These are phyloP conservation scores for Buphagus erythrorhynchus DNA, from an alignment of 2,797 vertebrate genomes.

Conservation along the genomic window DNA sequence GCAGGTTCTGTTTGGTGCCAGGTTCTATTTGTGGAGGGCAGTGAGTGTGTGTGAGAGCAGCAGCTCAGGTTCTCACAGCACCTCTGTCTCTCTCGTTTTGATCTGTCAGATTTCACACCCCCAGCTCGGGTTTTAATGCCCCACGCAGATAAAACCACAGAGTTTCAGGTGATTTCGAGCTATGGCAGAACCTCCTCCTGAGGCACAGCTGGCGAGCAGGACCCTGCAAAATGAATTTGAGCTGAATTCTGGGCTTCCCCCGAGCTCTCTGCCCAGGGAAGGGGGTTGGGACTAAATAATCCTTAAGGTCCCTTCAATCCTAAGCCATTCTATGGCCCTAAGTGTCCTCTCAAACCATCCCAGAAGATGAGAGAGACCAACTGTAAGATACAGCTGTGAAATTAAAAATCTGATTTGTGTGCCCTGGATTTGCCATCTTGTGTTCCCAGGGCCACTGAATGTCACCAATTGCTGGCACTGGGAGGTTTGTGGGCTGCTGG, in stretches of 20 bases:
- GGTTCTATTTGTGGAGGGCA: neutral
- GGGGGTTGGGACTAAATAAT: neutral
- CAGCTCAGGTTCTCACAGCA: neutral
- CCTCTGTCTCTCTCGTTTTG: neutral
- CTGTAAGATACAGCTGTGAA: neutral
- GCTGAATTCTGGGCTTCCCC: neutral
- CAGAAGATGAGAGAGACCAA: neutral
- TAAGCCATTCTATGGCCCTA: neutral
- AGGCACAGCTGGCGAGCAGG: neutral
- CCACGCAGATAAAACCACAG: slow-evolving; percentile 25
- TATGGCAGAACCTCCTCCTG: neutral
- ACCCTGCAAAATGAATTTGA: neutral
- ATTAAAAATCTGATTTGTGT: too few relatives aligned
- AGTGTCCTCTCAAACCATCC: neutral
- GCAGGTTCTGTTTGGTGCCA: neutral
- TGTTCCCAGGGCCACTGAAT: neutral
- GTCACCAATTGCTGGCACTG: neutral
- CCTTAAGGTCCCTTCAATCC: neutral
- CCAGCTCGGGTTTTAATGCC: neutral
- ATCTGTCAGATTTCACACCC: slow-evolving; percentile 55
- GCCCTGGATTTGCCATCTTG: neutral
- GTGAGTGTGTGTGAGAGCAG: neutral
- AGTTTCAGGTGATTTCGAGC: slow-evolving; percentile 37
- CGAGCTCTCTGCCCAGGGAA: neutral
- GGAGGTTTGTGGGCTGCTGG: neutral